Evolutionary conservation across 2,888 invertebrate species (phyloP).

Genomic region (Tigriopus californicus): DNA sequence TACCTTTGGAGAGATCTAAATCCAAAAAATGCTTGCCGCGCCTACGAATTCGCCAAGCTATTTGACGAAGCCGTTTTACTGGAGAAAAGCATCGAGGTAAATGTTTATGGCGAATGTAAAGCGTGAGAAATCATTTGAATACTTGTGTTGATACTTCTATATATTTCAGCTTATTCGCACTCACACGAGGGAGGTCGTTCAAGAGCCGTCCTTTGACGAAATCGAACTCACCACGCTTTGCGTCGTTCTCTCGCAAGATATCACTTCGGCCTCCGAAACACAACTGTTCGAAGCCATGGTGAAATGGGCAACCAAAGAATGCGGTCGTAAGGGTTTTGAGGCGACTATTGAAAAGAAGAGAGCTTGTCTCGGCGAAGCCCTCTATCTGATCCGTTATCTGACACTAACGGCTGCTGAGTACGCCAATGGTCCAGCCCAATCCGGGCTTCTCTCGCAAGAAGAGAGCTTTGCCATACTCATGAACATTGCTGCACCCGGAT

Average conservation of each 20-base stretch:
- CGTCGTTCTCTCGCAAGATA: not conserved
- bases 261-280: constrained; percentile 46
- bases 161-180: constrained; percentile 47
- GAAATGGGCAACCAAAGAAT: constrained; percentile 43
- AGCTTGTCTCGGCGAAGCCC: constrained; percentile 18
- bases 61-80: constrained; percentile 63
- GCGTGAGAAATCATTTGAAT: not conserved
- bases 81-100: constrained; percentile 51
- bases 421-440: constrained; percentile 58
- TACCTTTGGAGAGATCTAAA: constrained; percentile 62
- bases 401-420: constrained; percentile 61
- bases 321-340: constrained; percentile 28
- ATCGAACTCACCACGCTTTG: constrained; percentile 48
- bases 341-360: constrained; percentile 20
- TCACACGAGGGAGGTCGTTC: constrained; percentile 52
- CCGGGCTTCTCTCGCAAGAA: constrained; percentile 46
- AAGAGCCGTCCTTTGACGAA: constrained; percentile 55
- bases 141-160: too few relatives aligned
- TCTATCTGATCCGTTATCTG: constrained; percentile 34
- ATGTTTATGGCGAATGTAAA: not conserved
- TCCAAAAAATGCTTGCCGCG: constrained; percentile 60
- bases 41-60: constrained; percentile 64
- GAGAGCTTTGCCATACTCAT: constrained; percentile 62
- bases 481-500: constrained; percentile 51
- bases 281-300: constrained; percentile 53